These are phyloP conservation scores for Calidris pygmaea DNA, from an alignment of 2,113 vertebrate genomes.

Conservation along the genomic window DNA sequence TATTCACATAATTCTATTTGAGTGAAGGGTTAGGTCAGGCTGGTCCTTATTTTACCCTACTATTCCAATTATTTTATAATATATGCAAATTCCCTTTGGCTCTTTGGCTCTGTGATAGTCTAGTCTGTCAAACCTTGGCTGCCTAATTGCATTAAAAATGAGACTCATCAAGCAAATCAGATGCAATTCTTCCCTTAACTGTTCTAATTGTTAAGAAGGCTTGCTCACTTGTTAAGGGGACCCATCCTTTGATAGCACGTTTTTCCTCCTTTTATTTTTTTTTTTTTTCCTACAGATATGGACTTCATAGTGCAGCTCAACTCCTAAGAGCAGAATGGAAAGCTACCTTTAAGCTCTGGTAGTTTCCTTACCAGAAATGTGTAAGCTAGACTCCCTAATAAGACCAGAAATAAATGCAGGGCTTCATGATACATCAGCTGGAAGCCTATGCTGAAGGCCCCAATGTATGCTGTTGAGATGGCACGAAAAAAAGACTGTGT, in stretches of 20 bases:
- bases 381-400: not conserved
- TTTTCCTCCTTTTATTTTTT: not conserved
- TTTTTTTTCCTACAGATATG: not conserved
- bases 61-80: slow-evolving; percentile 63
- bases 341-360: not conserved
- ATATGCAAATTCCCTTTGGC: slow-evolving; percentile 64
- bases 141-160: slow-evolving; percentile 61
- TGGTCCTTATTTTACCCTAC: slow-evolving; percentile 13
- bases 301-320: not conserved
- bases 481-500: not conserved
- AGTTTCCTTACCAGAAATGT: not conserved
- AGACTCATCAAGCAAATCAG: slow-evolving; percentile 44
- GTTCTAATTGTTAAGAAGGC: slow-evolving; percentile 3
- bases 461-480: not conserved
- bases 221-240: not conserved
- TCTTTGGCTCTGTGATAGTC: slow-evolving; percentile 32
- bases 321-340: not conserved
- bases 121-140: slow-evolving; percentile 54
- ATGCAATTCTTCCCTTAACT: not conserved
- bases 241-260: not conserved
- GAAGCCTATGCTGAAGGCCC: not conserved
- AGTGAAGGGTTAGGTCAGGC: slow-evolving; percentile 49
- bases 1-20: slow-evolving; percentile 42
- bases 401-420: not conserved
- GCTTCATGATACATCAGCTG: not conserved